Evolutionary conservation across 1,140 invertebrate genomes (phyloP), one percentile per base, ranked within the genome.

Genomic region (Diachasmimorpha longicaudata): DNA sequence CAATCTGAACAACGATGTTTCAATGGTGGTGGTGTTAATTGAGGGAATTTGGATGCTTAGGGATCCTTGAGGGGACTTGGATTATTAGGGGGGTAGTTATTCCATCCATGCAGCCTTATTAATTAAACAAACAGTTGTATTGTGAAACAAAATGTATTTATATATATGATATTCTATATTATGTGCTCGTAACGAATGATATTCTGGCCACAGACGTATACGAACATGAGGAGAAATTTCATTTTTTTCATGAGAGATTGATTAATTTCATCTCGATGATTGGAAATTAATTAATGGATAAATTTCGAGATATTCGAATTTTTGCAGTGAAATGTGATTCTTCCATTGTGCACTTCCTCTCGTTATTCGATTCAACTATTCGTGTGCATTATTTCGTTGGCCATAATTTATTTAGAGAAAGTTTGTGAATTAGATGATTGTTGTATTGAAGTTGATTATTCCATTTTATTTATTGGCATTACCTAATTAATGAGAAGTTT

Each of bases 81-180:
- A 19, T 2, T 52, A 13, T 52, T 16, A 52, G 14, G 48, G 14
- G 39, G 14, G 81, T 86, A 87, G 82, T 87, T 75, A 75, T 83
- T 16, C 16, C 85, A 85, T 84, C 79, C 79, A 84, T 84, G 82
- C 80, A 87, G 84, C 84, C 85, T 87, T 87, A 86, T 82, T 77
- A 84, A 81, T 76, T 42, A 71, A 70, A 66, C 69, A 42, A 36
- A 21, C 31, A 25, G 31, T 71, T 37, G 10, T 10, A 11, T 68
- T 72, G 69, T 46, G 69, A 44, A 66, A 44, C 23, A 67, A 36
- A 52, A 70, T 75, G 69, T 69, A 68, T 76, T 52, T 70, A 13
- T 37, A 46, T 70, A 42, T 70, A 37, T 37, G 19, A 52, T 19
- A 72, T 52, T 52, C 48, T 52, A 52, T 52, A 52, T 52, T 52